phyloP scores from a whole-genome alignment of 2,797 vertebrate genomes.

The Spondyliosoma cantharus region DNA sequence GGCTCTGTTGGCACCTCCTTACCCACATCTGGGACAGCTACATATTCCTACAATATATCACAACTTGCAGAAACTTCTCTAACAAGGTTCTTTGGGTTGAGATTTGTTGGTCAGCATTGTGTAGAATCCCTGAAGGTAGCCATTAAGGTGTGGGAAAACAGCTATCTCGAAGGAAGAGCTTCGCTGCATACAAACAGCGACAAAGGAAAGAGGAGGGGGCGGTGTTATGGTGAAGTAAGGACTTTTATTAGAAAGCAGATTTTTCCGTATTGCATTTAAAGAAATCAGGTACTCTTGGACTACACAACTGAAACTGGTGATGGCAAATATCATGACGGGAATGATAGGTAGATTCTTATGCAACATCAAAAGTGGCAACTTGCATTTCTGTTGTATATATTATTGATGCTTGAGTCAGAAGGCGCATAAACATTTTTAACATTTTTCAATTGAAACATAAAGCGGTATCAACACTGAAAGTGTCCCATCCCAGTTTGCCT shows the following conservation, averaged over 20 bases:
- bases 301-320: slow-evolving; percentile 80
- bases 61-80: slow-evolving; percentile 1
- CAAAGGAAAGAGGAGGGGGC: slow-evolving; percentile 7
- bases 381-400: slow-evolving; percentile 81
- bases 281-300: slow-evolving; percentile 79
- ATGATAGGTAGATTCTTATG: slow-evolving; percentile 79
- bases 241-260: slow-evolving; percentile 88
- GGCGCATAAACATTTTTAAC: slow-evolving; percentile 80
- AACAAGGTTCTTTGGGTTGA: background rate
- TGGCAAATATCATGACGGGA: slow-evolving; percentile 79
- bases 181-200: slow-evolving; percentile 12
- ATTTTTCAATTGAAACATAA: slow-evolving; percentile 75
- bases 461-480: slow-evolving; percentile 77
- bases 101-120: slow-evolving; percentile 11
- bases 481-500: slow-evolving; percentile 71
- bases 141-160: background rate
- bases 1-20: background rate
- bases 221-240: slow-evolving; percentile 79
- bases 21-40: background rate
- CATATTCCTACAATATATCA: slow-evolving; percentile 5
- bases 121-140: background rate
- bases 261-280: slow-evolving; percentile 87
- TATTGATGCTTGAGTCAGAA: slow-evolving; percentile 82
- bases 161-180: background rate
- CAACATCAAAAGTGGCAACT: slow-evolving; percentile 83